Evolutionary conservation across 2,797 vertebrate genomes (phyloP).

Genomic region (Crax fasciolata): DNA sequence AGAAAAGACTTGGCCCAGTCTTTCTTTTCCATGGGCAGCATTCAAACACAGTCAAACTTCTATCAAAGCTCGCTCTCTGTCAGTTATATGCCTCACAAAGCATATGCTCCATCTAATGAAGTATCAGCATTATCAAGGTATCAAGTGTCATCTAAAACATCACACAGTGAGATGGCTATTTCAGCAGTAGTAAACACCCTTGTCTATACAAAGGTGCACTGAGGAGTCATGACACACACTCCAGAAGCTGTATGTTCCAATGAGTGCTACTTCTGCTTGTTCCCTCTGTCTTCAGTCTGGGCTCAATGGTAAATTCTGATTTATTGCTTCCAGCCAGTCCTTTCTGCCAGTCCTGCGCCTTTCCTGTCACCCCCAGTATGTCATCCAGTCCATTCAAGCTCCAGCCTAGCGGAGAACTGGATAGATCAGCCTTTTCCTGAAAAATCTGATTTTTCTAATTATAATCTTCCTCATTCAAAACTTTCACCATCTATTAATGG

Average conservation of each 20-base stretch:
- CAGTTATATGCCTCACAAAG: not conserved
- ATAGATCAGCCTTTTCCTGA: not conserved
- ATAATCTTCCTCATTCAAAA: not conserved
- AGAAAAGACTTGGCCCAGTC: not conserved
- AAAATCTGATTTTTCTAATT: not conserved
- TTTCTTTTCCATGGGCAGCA: not conserved
- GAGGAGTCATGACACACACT: not conserved
- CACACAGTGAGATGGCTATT: not conserved
- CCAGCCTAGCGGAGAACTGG: fast-evolving
- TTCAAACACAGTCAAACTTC: not conserved
- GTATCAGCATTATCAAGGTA: not conserved
- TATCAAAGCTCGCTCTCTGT: not conserved
- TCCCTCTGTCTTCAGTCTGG: not conserved
- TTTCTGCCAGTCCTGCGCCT: not conserved
- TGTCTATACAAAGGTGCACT: not conserved
- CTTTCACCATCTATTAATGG: not conserved
- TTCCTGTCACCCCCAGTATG: not conserved
- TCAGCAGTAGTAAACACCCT: not conserved
- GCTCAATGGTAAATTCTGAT: not conserved
- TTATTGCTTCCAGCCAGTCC: not conserved
- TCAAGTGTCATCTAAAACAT: not conserved
- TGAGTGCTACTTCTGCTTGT: not conserved
- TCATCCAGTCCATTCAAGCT: not conserved
- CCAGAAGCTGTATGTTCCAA: not conserved
- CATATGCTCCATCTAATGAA: not conserved